Base-by-base conservation (phyloP, 2,888 invertebrate species). In the Eupithecia insigniata region DNA sequence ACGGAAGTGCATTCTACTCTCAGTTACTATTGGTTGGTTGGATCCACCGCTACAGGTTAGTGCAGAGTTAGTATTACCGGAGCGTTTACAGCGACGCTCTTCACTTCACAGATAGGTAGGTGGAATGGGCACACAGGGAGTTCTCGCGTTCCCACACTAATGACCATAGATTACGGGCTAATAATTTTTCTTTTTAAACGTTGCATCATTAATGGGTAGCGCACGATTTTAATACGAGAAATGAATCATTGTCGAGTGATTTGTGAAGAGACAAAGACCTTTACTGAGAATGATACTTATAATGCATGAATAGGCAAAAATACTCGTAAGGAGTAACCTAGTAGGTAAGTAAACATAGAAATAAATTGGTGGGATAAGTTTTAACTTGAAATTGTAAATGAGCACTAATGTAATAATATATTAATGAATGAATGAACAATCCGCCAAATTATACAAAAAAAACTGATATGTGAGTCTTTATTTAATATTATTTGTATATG, bases 171-270 rank as follows among this genome's bases (percentile, higher is more conserved):
- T 69, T 72, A 75, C 72, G 4, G 36, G 32, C 62, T 74, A 46
- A 55, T 74, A 77, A 74, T 77, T 76, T 75, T 74, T 78, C 73
- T 78, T 78, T 77, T 76, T 75, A 73, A 76, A 73, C 72, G 68
- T 76, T 75, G 62, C 78, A 71, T 76, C 72, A 77, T 71, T 76
- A 72, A 76, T 76, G 72, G 69, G 67, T 68, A 32, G 55, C 46
- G 43, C 74, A 76, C 74, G 76, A 72, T 60, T 72, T 69, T 32
- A 69, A 55, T 67, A 69, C 69, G 66, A 60, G 34, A 46, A 43
- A 71, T 74, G 55, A 67, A 67, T 69, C 71, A 69, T 67, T 69
- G 67, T 22, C 8, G 12, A 26, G 34, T 66, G 62, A 39, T 66
- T 61, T 61, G 72, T 46, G 43, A 34, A 22, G 51, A 72, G 66